Evolutionary conservation across 2,797 vertebrate genomes (phyloP), one percentile per base, ranked within the genome.

Genomic region (Tangara arthus): DNA sequence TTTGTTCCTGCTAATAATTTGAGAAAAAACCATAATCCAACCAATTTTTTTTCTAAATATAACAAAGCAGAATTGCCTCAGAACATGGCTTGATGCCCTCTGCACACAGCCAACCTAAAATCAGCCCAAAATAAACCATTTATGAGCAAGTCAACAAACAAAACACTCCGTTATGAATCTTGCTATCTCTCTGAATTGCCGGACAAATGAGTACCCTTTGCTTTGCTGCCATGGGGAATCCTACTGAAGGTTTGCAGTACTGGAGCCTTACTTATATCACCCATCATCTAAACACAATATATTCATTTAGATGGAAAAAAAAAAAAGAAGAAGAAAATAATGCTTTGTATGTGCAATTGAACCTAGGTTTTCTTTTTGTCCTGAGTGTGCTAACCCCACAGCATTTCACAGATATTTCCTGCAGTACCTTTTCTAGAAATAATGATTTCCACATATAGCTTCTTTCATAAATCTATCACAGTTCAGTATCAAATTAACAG

Each of bases 1-100:
- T 88, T 93, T 92, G 55, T 85, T 35, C 63, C 89, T 82, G 82
- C 46, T 83, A 92, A 92, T 88, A 89, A 88, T 86, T 86, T 83
- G 76, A 93, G 63, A n/a, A 26, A 34, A 83, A 86, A 65, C 4
- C 32, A 42, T 76, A 86, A 88, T 81, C 35, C 69, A 93, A 78
- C 77, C 17, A 2, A 50, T 55, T 87, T 81, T 90, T 90, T 90
- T 88, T 14, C 32, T 42, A 82, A 85, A 55, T 12, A 19, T 59
- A 81, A 72, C 35, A 92, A 63, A 90, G 70, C 53, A 78, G 76
- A 66, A 92, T 87, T 92, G 72, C 82, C 77, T 96, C 82, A 83
- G 50, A 93, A 92, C 55, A 46, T 56, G 79, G 75, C 68, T 87
- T 65, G 50, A 80, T 75, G 61, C 53, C 79, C 42, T 91, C 55